A percentile compares a stretch with the other conserved stretches of the same genome.
Conservation (phyloP, 2,797 vertebrate species). For the Artibeus jamaicensis region DNA sequence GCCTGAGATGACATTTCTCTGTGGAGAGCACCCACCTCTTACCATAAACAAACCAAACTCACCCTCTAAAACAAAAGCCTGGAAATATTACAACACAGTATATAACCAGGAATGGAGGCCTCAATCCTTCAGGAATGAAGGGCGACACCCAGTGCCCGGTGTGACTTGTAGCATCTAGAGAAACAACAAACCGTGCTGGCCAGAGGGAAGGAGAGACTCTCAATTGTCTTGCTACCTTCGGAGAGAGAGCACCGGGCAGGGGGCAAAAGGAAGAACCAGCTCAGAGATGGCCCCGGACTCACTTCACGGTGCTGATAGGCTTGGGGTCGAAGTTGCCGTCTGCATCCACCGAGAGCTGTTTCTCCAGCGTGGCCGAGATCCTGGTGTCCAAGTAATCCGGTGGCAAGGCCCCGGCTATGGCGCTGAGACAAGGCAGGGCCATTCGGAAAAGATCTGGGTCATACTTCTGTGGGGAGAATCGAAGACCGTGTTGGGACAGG, state of each 20-base stretch:
- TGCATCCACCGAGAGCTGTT: conserved; percentile 91
- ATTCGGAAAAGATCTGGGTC: conserved; percentile 97
- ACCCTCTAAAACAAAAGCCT: not conserved
- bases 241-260: not conserved
- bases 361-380: conserved; percentile 90
- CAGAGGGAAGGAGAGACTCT: not conserved
- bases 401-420: conserved; percentile 95
- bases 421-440: conserved; percentile 98
- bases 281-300: conserved; percentile 72
- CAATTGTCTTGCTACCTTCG: not conserved
- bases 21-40: not conserved
- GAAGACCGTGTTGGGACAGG: conserved; percentile 78
- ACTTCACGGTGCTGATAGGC: conserved; percentile 95
- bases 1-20: not conserved
- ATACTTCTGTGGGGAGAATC: conserved; percentile 91
- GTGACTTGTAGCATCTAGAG: not conserved
- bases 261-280: not conserved
- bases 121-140: not conserved
- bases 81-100: not conserved
- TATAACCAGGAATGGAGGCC: not conserved
- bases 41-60: not conserved
- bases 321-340: conserved; percentile 99
- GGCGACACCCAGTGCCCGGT: not conserved
- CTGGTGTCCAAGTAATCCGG: conserved; percentile 96
- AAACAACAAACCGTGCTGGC: not conserved